Conservation (phyloP, 1,140 invertebrate species). For the Hylyphantes graminicola region DNA sequence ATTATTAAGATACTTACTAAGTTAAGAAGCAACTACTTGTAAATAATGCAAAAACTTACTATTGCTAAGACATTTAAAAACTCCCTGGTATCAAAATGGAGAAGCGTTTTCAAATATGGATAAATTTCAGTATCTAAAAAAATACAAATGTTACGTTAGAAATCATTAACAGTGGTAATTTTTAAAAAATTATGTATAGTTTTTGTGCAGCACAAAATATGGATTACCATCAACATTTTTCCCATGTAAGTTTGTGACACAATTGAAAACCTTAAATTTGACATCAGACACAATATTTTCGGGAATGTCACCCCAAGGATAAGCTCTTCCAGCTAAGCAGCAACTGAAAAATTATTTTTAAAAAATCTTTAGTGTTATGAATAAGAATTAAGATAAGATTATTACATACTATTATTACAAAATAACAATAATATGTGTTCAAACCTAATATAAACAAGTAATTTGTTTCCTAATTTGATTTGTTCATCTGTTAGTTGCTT, state of each 20-base stretch:
- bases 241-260: conserved; percentile 74
- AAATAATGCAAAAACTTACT: conserved; percentile 63
- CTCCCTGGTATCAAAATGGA: conserved; percentile 88
- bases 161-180: too few species aligned
- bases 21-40: not conserved
- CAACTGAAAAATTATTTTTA: conserved; percentile 79
- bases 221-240: conserved; percentile 72
- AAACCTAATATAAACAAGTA: conserved; percentile 83
- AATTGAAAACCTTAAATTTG: conserved; percentile 78
- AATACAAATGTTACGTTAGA: too few species aligned
- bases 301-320: conserved; percentile 87
- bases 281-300: conserved; percentile 76
- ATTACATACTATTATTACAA: not conserved
- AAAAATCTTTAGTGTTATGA: not conserved
- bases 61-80: conserved; percentile 90
- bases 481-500: conserved; percentile 61
- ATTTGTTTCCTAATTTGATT: conserved; percentile 82
- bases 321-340: conserved; percentile 90
- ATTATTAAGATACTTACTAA: not conserved
- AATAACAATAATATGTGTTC: not conserved
- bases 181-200: not conserved
- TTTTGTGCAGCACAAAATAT: not conserved
- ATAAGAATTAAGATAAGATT: not conserved
- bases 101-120: conserved; percentile 74
- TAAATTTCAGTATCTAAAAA: conserved; percentile 64